phyloP scores from a whole-genome alignment of 2,797 vertebrate species.

The Acrossocheilus wenchowensis region DNA sequence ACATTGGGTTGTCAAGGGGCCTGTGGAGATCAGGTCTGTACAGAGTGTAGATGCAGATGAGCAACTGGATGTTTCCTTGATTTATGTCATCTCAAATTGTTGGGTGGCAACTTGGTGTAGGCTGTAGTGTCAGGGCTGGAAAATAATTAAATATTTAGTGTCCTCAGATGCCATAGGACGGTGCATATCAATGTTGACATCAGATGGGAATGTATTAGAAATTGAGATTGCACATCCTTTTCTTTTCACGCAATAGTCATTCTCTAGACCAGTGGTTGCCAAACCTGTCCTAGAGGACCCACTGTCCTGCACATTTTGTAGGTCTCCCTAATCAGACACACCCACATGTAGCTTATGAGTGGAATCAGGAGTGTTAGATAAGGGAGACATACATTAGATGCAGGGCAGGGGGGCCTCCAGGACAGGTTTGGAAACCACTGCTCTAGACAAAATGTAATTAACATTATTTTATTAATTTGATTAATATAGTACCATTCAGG shows the following conservation, averaged over 20 bases:
- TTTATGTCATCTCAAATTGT: constrained; percentile 58
- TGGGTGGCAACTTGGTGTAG: constrained; percentile 35
- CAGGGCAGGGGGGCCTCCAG: too few species aligned
- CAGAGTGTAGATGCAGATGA: constrained; percentile 53
- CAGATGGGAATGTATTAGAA: constrained; percentile 18
- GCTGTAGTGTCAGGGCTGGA: constrained; percentile 42
- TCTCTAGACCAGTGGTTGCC: background rate
- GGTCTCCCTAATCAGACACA: too few species aligned
- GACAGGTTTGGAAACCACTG: too few species aligned
- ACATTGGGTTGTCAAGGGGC: constrained; percentile 49
- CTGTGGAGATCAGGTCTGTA: constrained; percentile 42
- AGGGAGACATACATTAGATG: too few species aligned
- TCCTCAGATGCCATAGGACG: constrained; percentile 19
- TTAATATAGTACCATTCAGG: constrained; percentile 6
- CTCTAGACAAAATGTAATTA: constrained; percentile 3
- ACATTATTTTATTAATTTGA: constrained; percentile 11
- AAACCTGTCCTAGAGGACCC: too few species aligned
- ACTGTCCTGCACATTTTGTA: too few species aligned
- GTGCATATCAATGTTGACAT: constrained; percentile 37
- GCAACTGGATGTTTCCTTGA: constrained; percentile 51
- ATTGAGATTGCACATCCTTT: constrained; percentile 30
- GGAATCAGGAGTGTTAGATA: too few species aligned
- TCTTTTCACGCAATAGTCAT: constrained; percentile 7
- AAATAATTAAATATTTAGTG: constrained; percentile 53
- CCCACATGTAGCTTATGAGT: too few species aligned